These are phyloP conservation scores for Archegozetes longisetosus DNA, from an alignment of 1,140 invertebrate species.

Conservation along the genomic window DNA sequence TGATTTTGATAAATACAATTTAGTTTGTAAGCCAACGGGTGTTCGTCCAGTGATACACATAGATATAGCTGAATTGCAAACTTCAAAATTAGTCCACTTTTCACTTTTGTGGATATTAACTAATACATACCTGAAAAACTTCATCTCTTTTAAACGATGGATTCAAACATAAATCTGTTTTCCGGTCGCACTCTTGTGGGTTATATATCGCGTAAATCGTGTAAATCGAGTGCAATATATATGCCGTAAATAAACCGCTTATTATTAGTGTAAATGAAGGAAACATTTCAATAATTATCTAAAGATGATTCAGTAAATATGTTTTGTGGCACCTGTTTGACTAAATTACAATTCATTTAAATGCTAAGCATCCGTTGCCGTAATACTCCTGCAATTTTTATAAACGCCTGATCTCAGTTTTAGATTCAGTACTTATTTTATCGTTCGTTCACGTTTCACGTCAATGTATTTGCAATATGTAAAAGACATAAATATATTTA, in stretches of 20 bases:
- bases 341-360: neutral
- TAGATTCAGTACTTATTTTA: neutral
- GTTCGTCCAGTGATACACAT: slow-evolving; percentile 22
- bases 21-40: slow-evolving; percentile 20
- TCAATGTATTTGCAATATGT: no score
- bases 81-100: slow-evolving; percentile 15
- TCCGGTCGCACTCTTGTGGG: slow-evolving; percentile 43
- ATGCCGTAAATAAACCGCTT: slow-evolving; percentile 27
- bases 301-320: no score
- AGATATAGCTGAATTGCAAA: slow-evolving; percentile 25
- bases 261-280: neutral
- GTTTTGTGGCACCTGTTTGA: no score
- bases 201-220: slow-evolving; percentile 50
- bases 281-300: no score
- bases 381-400: neutral
- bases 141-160: slow-evolving; percentile 27
- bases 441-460: no score
- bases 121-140: slow-evolving; percentile 40
- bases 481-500: no score
- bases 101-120: slow-evolving; percentile 31
- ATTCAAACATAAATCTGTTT: slow-evolving; percentile 27
- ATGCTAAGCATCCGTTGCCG: neutral
- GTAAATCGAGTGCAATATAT: slow-evolving; percentile 53
- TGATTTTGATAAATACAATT: slow-evolving; percentile 18
- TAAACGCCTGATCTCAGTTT: neutral